Conservation (phyloP, 2,888 invertebrate species). For the Apantesis nais region DNA sequence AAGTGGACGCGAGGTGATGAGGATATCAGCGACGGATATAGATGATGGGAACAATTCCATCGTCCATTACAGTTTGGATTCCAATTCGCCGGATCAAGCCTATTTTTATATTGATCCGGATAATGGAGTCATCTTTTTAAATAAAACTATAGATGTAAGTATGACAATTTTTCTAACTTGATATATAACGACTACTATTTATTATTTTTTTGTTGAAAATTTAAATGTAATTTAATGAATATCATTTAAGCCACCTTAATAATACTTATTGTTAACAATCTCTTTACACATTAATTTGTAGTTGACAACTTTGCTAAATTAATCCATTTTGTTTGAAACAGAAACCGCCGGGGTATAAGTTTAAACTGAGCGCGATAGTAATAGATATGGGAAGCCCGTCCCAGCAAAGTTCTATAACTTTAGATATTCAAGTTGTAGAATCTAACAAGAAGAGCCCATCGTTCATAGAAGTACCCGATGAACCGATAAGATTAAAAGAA, state of each 20-base stretch:
- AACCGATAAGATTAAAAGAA: slow-evolving; percentile 89
- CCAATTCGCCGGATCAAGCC: slow-evolving; percentile 80
- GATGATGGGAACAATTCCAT: slow-evolving; percentile 96
- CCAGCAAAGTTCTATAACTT: slow-evolving; percentile 89
- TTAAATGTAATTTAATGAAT: background rate
- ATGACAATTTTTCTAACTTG: slow-evolving; percentile 23
- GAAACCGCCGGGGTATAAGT: slow-evolving; percentile 88
- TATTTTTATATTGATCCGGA: slow-evolving; percentile 93
- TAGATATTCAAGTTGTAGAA: slow-evolving; percentile 94
- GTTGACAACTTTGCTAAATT: slow-evolving; percentile 15
- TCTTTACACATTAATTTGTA: background rate
- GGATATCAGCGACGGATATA: slow-evolving; percentile 96
- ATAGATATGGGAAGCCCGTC: slow-evolving; percentile 89
- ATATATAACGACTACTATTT: background rate
- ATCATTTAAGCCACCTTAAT: background rate
- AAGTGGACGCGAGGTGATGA: slow-evolving; percentile 91
- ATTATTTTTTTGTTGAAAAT: no score
- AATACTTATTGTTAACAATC: background rate
- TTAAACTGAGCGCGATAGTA: slow-evolving; percentile 91
- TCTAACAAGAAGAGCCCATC: slow-evolving; percentile 94
- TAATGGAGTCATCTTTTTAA: slow-evolving; percentile 93
- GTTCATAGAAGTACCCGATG: slow-evolving; percentile 87
- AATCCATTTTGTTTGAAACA: slow-evolving; percentile 63
- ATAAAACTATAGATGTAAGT: slow-evolving; percentile 88
- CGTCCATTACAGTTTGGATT: slow-evolving; percentile 88